Conservation (phyloP, 1,140 invertebrate genomes). For the Hylaeus volcanicus region DNA sequence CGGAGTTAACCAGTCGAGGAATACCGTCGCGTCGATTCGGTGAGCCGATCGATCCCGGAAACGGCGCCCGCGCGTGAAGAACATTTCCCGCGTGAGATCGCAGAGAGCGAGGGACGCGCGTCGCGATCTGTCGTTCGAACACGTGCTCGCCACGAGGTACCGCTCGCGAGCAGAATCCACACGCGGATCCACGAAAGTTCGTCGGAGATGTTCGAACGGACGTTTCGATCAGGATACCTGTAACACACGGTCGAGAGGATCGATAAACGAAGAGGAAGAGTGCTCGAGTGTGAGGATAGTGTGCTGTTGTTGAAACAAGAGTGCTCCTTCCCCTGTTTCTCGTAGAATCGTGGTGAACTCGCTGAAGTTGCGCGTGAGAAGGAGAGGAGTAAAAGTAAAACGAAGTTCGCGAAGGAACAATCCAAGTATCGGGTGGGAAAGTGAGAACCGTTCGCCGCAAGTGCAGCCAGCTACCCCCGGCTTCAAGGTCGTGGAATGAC, state of each 20-base stretch:
- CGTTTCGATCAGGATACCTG: constrained; percentile 56
- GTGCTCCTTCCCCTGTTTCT: constrained; percentile 33
- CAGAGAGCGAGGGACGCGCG: constrained; percentile 18
- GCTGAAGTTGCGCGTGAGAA: not conserved
- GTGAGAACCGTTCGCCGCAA: constrained; percentile 48
- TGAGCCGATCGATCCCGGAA: no score
- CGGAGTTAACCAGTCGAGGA: constrained; percentile 21
- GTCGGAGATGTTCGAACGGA: constrained; percentile 65
- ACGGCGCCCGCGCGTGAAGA: not conserved
- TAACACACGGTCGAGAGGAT: constrained; percentile 7
- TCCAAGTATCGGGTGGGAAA: constrained; percentile 38
- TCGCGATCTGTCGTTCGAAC: constrained; percentile 50
- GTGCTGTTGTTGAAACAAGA: constrained; percentile 56
- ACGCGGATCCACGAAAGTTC: not conserved
- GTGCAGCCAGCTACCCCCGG: constrained; percentile 50
- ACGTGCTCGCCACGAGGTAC: constrained; percentile 59
- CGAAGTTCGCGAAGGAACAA: not conserved
- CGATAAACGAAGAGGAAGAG: constrained; percentile 45
- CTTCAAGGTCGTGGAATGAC: constrained; percentile 75
- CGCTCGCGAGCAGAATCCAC: not conserved
- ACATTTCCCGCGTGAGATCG: not conserved
- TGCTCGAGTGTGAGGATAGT: constrained; percentile 59
- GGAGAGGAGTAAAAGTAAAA: constrained; percentile 1
- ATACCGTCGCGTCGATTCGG: not conserved
- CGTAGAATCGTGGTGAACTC: constrained; percentile 30